Base-by-base conservation (phyloP, 2,113 vertebrate genomes). In the Sylvia atricapilla region DNA sequence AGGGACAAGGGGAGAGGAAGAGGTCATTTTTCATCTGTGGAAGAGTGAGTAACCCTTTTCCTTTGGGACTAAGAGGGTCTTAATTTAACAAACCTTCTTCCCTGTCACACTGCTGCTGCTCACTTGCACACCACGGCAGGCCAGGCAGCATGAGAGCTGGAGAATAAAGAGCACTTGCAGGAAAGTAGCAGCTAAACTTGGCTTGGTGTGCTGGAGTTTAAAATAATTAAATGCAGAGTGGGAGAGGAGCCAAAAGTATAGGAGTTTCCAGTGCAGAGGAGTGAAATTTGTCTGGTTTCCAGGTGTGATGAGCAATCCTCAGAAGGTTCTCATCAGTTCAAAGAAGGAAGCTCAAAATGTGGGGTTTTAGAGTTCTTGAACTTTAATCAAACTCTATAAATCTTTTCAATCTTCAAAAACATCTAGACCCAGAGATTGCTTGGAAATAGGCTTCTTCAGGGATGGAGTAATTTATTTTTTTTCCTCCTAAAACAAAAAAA, bases 201-300 rank as follows among this genome's bases (percentile, higher is more conserved):
- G 95, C 89, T 88, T 78, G 63, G 84, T 3, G 2, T 68, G 66
- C 86, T 96, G 80, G 81, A 95, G 93, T 89, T 87, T 87, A 91
- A 91, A 94, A 96, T 95, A 95, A 96, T 95, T 96, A 96, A 96
- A 94, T 94, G 84, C 77, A 95, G 86, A 82, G 91, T 87, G 80
- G 92, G 88, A 96, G 53, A 47, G 37, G 89, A 94, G 94, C 92
- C 92, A 97, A 84, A 96, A 92, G 37, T n/a, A 87, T 49, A 94
- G 92, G 94, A 93, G 88, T 93, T 95, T 97, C 93, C 93, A 95
- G 49, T 0, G 7, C 86, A 94, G 85, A 90, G 69, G 62, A 96
- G 92, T 91, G 77, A 96, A 93, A 95, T 94, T 95, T 96, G 92
- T 93, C 93, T 93, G 76, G 95, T 94, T 95, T 96, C 93, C 92